Evolutionary conservation across 2,113 vertebrate genomes (phyloP), one percentile per base, ranked within the genome.

Genomic region (Asarcornis scutulata): DNA sequence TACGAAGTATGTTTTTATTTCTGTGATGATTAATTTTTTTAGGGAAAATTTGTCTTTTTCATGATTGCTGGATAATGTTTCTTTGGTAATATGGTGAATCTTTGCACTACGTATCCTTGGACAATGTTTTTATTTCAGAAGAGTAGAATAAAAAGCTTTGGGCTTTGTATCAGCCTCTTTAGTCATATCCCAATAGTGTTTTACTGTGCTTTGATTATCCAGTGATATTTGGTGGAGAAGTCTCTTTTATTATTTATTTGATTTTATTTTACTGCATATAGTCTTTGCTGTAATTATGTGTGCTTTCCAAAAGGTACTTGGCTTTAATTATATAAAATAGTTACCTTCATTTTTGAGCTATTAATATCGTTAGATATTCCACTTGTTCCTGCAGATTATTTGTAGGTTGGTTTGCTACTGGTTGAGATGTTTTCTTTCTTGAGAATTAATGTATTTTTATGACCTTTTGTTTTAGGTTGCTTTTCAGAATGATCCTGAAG

Each of bases 401-500:
- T 55, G 18, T 55, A 23, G 31, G 3, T 52, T 36, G n/a, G 10
- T 87, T 91, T 88, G 46, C 38, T 84, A 1, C 18, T 7, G 27
- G 14, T 5, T 38, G 50, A 50, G 29, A 2, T 27, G 32, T 42
- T 55, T 83, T 26, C 16, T 44, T 48, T 84, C 68, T 46, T 67
- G 50, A 32, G 23, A 63, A 89, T 4, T 76, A 38, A 91, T 0
- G 6, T 50, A 12, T 85, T 60, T n/a, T 26, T 53, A 52, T 86
- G 31, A 63, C 38, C 50, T 86, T 91, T 1, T 63, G 38, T 60
- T 92, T 72, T 85, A 99, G 99, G 99, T 99, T 84, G 99, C 98
- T 94, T 99, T 99, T 96, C 99, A 99, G 52, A 99, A 99, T 2
- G 99, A 99, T 91, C 99, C 99, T 1, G 99, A 99, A 84, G 99